Conservation (phyloP, 37 sponge, comb jelly and placozoan genomes). For the Chondrosia reniformis region DNA sequence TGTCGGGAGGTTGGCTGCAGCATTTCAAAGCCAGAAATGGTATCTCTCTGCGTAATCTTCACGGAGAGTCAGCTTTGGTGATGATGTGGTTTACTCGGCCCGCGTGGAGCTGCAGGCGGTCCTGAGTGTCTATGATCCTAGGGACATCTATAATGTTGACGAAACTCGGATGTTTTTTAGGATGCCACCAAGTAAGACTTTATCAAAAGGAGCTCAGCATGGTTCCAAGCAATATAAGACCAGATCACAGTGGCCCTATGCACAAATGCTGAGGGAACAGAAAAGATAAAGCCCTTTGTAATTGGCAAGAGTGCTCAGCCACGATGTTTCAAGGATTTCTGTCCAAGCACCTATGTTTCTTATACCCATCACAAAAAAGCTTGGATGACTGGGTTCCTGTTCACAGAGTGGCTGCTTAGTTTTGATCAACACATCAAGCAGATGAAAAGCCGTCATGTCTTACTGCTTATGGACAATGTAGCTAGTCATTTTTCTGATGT, state of each 20-base stretch:
- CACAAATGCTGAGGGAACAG: conserved; percentile 13
- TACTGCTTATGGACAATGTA: conserved; percentile 13
- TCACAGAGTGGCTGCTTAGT: conserved; percentile 20
- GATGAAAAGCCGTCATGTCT: conserved; percentile 8
- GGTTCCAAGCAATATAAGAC: conserved; percentile 16
- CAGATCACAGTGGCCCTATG: conserved; percentile 14
- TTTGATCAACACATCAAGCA: conserved; percentile 21
- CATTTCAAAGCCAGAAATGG: conserved; percentile 10
- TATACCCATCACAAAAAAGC: neutral
- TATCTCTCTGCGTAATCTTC: neutral
- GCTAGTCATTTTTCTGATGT: neutral
- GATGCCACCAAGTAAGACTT: conserved; percentile 21
- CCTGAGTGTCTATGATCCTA: neutral
- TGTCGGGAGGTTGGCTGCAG: conserved; percentile 2
- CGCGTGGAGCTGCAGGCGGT: conserved; percentile 5
- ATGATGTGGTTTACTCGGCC: neutral
- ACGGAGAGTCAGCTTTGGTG: conserved; percentile 6
- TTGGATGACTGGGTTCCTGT: conserved; percentile 18
- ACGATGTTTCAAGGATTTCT: conserved; percentile 14
- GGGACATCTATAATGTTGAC: conserved; percentile 2
- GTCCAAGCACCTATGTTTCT: neutral
- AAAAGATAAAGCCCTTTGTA: conserved; percentile 1
- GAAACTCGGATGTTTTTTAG: neutral
- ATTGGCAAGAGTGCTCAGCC: conserved; percentile 14
- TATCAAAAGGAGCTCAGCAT: neutral